phyloP scores from a whole-genome alignment of 2,113 vertebrate genomes.

The Gopherus evgoodei region DNA sequence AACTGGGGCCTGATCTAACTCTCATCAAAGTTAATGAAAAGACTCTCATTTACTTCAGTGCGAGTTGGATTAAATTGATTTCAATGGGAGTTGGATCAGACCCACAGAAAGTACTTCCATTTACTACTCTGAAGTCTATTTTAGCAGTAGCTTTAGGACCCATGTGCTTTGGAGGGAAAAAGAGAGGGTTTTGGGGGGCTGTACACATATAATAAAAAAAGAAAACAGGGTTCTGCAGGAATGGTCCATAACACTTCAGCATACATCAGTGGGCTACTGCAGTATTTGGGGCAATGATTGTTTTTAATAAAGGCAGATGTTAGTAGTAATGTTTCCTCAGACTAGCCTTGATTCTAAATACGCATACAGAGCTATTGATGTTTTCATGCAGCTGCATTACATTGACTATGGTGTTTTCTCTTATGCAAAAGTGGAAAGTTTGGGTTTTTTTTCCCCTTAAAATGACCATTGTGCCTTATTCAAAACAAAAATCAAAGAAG shows the following conservation, averaged over 20 bases:
- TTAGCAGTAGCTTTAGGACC: background rate
- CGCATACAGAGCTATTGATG: background rate
- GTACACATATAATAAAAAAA: background rate
- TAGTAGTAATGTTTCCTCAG: background rate
- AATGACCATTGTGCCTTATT: conserved; percentile 50
- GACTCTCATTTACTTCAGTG: background rate
- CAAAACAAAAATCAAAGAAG: conserved; percentile 65
- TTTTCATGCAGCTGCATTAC: background rate
- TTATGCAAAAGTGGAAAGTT: conserved; percentile 68
- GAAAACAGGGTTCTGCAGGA: background rate
- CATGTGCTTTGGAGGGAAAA: background rate
- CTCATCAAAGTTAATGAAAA: background rate
- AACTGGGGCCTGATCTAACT: background rate
- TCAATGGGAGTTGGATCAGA: background rate
- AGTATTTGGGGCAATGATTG: background rate
- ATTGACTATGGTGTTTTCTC: background rate
- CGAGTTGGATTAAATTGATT: background rate
- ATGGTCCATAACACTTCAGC: background rate
- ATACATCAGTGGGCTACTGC: background rate
- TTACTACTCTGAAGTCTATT: background rate
- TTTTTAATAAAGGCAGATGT: background rate
- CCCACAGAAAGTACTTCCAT: background rate
- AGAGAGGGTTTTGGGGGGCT: background rate
- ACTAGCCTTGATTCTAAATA: background rate
- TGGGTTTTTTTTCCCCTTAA: background rate